Evolutionary conservation across 2,113 vertebrate genomes (phyloP), one percentile per base, ranked within the genome.

Genomic region (Dendropsophus ebraccatus): DNA sequence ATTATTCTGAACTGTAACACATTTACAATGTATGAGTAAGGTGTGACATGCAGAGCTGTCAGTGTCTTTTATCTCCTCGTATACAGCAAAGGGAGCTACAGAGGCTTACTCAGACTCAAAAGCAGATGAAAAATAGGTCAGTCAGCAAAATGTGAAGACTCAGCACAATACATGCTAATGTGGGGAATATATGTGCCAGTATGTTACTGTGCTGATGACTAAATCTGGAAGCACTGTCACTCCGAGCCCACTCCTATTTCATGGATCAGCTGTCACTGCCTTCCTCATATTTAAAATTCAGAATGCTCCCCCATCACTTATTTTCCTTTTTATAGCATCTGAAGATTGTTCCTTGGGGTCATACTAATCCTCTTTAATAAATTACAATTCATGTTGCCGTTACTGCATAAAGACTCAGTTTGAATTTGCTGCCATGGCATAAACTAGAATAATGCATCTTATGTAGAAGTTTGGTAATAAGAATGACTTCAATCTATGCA

Each of bases 61-160:
- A 37, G 49, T 45, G 56, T 72, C 84, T 72, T 72, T 86, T 86
- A 72, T 81, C 76, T 72, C 78, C 52, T 7, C 16, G 45, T 37
- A 81, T 56, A 54, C 41, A 70, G 62, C 54, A 86, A 73, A 72
- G 50, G 41, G 80, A 73, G 65, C 49, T 17, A 85, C 25, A 28
- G 30, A 83, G 60, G n/a, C 87, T 81, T 88, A 70, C 83, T 82
- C 82, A 82, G 79, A 25, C 10, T 88, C 72, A 72, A 37, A 89
- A 86, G 35, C 88, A 87, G 62, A 70, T 10, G 1, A 82, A 58
- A 84, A 84, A 21, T 78, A 84, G 52, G 80, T 37, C 25, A 88
- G 47, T 67, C 73, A 89, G 78, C 3, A 9, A 86, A 82, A 84
- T 50, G 17, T 1, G 2, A 41, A 37, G 58, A 67, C 47, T 88